These are phyloP conservation scores for Microctenopoma steveboyesi DNA, from an alignment of 2,797 vertebrate genomes.

Conservation along the genomic window DNA sequence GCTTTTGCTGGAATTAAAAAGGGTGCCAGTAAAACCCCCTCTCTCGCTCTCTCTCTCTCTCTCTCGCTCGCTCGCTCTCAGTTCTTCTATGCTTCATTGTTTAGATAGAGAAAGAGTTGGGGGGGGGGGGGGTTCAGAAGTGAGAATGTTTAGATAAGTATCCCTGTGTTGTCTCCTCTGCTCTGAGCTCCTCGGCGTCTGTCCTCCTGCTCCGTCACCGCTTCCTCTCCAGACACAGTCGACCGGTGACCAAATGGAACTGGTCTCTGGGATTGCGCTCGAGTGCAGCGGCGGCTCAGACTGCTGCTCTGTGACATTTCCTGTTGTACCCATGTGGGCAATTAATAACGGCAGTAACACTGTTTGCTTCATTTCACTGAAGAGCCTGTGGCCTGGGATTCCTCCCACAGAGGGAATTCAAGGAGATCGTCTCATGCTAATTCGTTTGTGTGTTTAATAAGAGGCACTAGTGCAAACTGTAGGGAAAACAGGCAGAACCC, in stretches of 20 bases:
- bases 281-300: conserved; percentile 45
- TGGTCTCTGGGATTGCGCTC: conserved; percentile 32
- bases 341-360: conserved; percentile 50
- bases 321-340: conserved; percentile 46
- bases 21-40: conserved; percentile 40
- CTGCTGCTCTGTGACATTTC: conserved; percentile 59
- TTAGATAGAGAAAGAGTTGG: conserved; percentile 45
- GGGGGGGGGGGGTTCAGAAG: conserved; percentile 41
- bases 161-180: conserved; percentile 44
- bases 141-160: conserved; percentile 63
- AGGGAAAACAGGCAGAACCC: no score
- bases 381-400: not conserved
- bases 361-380: conserved; percentile 54
- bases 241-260: conserved; percentile 57
- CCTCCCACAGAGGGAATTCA: conserved; percentile 1
- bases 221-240: conserved; percentile 54
- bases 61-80: conserved; percentile 14
- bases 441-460: not conserved
- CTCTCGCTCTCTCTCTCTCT: conserved; percentile 17
- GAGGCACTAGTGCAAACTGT: no score
- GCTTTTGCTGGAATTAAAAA: conserved; percentile 78
- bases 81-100: conserved; percentile 69
- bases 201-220: conserved; percentile 14
- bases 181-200: conserved; percentile 34
- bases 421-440: not conserved